phyloP scores from a whole-genome alignment of 2,888 invertebrate genomes.

The Apomyelois bistriatella region DNA sequence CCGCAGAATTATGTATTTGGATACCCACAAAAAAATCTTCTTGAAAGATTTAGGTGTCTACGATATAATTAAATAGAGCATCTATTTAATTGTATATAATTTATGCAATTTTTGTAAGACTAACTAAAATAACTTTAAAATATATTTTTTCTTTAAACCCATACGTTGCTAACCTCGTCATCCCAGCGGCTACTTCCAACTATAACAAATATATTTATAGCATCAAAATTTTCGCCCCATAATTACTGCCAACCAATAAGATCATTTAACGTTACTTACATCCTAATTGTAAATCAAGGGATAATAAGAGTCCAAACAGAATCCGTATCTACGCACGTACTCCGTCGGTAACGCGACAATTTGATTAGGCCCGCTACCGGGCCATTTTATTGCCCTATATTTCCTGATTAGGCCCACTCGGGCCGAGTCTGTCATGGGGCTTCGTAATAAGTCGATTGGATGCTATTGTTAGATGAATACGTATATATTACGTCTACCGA shows the following conservation, averaged over 20 bases:
- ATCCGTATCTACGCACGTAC: not conserved
- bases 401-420: conserved; percentile 67
- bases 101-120: too few relatives aligned
- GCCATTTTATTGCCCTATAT: conserved; percentile 72
- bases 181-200: too few relatives aligned
- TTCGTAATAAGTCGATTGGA: conserved; percentile 39
- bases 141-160: too few relatives aligned
- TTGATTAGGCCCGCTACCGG: conserved; percentile 65
- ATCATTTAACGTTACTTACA: not conserved
- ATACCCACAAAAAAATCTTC: not conserved
- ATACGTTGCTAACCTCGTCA: too few relatives aligned
- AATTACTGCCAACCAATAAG: not conserved
- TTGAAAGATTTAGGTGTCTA: conserved; percentile 2
- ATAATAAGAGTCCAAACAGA: not conserved
- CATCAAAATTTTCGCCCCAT: too few relatives aligned
- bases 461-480: conserved; percentile 24
- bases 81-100: too few relatives aligned
- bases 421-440: conserved; percentile 33
- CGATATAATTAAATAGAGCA: too few relatives aligned
- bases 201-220: too few relatives aligned
- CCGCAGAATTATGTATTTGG: not conserved
- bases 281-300: conserved; percentile 10
- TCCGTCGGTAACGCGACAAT: conserved; percentile 56
- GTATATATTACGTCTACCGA: not conserved
- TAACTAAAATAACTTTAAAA: too few relatives aligned